A percentile compares a stretch with the other conserved stretches of the same genome.
Conservation (phyloP, 2,797 vertebrate species). For the Myripristis murdjan region DNA sequence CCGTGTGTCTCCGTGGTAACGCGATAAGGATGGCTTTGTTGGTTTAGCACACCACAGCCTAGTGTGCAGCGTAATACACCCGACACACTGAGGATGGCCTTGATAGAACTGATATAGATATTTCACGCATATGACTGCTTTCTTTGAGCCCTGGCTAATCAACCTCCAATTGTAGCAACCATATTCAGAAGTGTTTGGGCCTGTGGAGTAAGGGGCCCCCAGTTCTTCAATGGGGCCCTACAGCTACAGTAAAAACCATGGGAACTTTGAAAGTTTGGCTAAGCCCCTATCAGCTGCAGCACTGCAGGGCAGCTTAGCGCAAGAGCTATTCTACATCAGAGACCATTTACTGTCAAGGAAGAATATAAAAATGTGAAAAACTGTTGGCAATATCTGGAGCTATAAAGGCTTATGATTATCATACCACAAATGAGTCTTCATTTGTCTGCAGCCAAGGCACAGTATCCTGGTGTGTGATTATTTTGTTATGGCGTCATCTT, state of each 20-base stretch:
- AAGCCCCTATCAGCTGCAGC: conserved; percentile 46
- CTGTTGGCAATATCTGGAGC: conserved; percentile 47
- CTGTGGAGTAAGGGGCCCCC: conserved; percentile 51
- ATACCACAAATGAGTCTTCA: conserved; percentile 49
- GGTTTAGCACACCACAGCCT: conserved; percentile 43
- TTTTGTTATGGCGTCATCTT: conserved; percentile 62
- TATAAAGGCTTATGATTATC: conserved; percentile 63
- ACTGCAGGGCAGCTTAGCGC: conserved; percentile 16
- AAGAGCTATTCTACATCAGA: conserved; percentile 35
- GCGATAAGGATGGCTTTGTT: conserved; percentile 57
- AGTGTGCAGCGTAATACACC: conserved; percentile 47
- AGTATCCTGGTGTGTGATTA: conserved; percentile 40
- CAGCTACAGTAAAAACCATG: conserved; percentile 68
- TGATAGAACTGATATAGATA: conserved; percentile 61
- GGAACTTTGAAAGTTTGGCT: conserved; percentile 62
- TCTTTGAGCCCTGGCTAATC: conserved; percentile 60
- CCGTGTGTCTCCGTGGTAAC: conserved; percentile 70
- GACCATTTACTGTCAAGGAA: conserved; percentile 48
- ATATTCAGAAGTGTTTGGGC: conserved; percentile 63
- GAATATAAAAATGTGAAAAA: conserved; percentile 47
- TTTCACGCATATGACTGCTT: conserved; percentile 56
- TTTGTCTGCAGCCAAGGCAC: conserved; percentile 34
- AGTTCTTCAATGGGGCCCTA: conserved; percentile 43
- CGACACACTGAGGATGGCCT: conserved; percentile 46
- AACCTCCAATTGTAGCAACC: conserved; percentile 57